Evolutionary conservation across 2,888 invertebrate genomes (phyloP).

Genomic region (Agonum fuliginosum): DNA sequence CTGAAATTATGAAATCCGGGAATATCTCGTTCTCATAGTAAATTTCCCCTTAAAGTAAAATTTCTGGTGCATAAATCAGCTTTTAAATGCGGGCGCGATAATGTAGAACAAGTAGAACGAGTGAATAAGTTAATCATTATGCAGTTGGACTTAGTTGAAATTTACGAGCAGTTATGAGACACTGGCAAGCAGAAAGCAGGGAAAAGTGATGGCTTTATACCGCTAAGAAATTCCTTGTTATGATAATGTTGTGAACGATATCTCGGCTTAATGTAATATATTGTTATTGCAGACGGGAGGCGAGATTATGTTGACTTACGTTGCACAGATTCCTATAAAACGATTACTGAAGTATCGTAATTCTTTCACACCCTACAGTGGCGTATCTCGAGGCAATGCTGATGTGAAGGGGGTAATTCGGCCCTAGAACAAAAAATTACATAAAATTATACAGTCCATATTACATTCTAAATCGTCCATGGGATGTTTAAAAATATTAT

Average conservation of each 20-base stretch:
- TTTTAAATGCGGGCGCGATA: background rate
- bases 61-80: background rate
- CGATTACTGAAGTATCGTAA: no score
- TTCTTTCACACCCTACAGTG: no score
- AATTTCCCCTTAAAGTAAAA: background rate
- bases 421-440: no score
- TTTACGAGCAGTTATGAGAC: background rate
- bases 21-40: background rate
- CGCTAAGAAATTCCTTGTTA: background rate
- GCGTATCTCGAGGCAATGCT: no score
- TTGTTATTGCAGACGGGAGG: background rate
- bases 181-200: no score
- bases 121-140: background rate
- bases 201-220: background rate
- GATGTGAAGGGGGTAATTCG: no score
- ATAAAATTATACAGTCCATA: no score
- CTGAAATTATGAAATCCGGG: background rate
- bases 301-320: no score
- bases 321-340: no score
- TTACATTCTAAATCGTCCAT: no score
- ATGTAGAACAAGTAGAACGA: constrained; percentile 2
- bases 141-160: background rate
- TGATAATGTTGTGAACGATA: background rate
- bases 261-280: background rate
- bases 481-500: no score